Percentiles rank a stretch among this genome's conserved stretches.
phyloP scores from a whole-genome alignment of 2,888 invertebrate species.

The Ochropleura leucogaster region DNA sequence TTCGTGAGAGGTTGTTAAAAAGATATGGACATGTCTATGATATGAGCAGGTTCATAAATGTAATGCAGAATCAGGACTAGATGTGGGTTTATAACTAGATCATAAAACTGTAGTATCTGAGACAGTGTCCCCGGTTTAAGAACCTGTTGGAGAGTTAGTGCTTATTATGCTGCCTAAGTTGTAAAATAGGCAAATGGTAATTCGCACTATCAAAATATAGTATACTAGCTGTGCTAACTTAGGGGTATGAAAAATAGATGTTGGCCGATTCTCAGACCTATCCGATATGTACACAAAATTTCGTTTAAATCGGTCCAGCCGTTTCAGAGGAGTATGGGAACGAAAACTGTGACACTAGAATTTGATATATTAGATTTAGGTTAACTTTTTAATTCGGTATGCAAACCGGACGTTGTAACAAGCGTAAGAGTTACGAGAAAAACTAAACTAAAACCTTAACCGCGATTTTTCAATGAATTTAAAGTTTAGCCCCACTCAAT shows the following conservation, averaged over 20 bases:
- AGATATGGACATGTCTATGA: slow-evolving; percentile 9
- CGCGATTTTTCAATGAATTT: slow-evolving; percentile 48
- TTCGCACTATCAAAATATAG: slow-evolving; percentile 13
- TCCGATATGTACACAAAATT: no score
- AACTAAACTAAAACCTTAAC: slow-evolving; percentile 13
- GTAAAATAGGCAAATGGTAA: slow-evolving; percentile 24
- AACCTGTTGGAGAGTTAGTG: slow-evolving; percentile 21
- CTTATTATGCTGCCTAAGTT: slow-evolving; percentile 14
- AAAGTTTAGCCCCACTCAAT: slow-evolving; percentile 49
- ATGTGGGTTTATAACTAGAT: slow-evolving; percentile 33
- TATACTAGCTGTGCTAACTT: no score
- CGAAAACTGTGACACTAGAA: no score
- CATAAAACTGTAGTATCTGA: slow-evolving; percentile 35
- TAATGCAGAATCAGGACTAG: slow-evolving; percentile 13
- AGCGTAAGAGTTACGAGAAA: slow-evolving; percentile 4
- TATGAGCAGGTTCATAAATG: slow-evolving; percentile 19
- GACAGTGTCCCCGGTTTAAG: slow-evolving; percentile 8
- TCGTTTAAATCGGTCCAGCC: no score
- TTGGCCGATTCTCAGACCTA: no score
- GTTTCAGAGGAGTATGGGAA: no score
- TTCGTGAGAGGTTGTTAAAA: slow-evolving; percentile 31
- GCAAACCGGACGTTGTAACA: slow-evolving; percentile 9
- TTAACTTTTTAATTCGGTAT: slow-evolving; percentile 8
- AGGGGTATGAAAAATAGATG: no score
- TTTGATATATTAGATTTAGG: no score